These are phyloP conservation scores for Thymelicus lineola DNA, from an alignment of 2,888 invertebrate genomes.

Conservation along the genomic window DNA sequence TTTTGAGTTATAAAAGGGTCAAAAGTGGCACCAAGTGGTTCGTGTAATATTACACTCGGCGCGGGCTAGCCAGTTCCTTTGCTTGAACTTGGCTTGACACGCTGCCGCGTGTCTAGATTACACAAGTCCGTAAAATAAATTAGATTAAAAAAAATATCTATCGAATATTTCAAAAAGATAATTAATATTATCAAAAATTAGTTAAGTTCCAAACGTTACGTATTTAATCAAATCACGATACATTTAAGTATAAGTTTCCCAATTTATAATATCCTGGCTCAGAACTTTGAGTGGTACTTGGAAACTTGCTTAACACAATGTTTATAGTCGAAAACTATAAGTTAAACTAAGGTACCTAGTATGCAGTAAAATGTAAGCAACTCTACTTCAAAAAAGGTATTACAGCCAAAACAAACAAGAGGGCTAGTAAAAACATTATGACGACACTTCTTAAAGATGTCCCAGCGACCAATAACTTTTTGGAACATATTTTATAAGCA, in stretches of 20 bases:
- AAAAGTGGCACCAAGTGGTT: no score
- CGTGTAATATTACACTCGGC: no score
- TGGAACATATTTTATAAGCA: no score
- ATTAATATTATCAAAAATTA: not conserved
- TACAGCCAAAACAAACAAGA: conserved; percentile 52
- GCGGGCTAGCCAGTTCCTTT: no score
- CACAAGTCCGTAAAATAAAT: no score
- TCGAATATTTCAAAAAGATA: not conserved
- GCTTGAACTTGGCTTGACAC: no score
- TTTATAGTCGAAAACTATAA: conserved; percentile 20
- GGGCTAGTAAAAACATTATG: conserved; percentile 37
- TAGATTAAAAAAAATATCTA: no score
- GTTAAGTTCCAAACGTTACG: no score
- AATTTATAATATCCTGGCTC: not conserved
- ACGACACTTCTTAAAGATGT: not conserved
- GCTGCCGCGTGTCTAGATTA: no score
- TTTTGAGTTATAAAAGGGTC: no score
- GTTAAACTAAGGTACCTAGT: conserved; percentile 38
- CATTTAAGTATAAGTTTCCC: not conserved
- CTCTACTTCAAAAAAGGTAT: conserved; percentile 42
- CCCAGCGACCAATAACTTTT: no score
- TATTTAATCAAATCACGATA: not conserved
- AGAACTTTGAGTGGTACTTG: not conserved
- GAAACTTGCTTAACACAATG: not conserved
- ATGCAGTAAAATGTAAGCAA: conserved; percentile 55